phyloP scores from a whole-genome alignment of 2,797 vertebrate species.

The Glyptemys insculpta region DNA sequence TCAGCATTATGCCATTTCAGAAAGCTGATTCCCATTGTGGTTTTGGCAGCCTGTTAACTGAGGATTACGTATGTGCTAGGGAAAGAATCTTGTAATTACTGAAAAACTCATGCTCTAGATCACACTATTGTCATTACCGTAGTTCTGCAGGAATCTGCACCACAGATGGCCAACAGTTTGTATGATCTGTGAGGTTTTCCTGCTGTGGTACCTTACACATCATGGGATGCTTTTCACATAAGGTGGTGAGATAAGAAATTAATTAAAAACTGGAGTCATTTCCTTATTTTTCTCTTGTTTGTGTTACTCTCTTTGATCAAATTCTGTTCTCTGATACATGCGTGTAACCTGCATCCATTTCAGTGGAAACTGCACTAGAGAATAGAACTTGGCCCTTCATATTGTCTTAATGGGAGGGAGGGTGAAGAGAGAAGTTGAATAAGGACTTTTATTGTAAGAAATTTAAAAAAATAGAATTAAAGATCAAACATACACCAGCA shows the following conservation, averaged over 20 bases:
- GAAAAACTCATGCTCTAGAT: neutral
- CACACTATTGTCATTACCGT: rapidly evolving
- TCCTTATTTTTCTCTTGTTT: neutral
- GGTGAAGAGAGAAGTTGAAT: neutral
- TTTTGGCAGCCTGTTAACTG: neutral
- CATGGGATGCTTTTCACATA: neutral
- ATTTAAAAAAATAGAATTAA: neutral
- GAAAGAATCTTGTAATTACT: rapidly evolving
- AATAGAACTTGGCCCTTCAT: neutral
- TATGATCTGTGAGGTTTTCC: neutral
- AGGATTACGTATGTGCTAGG: neutral
- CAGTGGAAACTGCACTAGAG: neutral
- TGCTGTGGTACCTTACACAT: neutral
- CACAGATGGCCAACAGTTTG: neutral
- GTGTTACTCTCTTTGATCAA: neutral
- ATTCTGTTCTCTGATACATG: neutral
- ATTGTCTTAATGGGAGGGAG: neutral
- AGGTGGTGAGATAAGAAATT: neutral
- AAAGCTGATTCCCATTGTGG: neutral
- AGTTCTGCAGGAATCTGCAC: neutral
- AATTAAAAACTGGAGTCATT: neutral
- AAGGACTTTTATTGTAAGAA: neutral
- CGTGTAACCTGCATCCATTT: neutral
- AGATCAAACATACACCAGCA: neutral
- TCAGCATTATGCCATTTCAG: neutral